Base-by-base conservation (phyloP, 2,888 invertebrate genomes). In the Melinaea menophilus region DNA sequence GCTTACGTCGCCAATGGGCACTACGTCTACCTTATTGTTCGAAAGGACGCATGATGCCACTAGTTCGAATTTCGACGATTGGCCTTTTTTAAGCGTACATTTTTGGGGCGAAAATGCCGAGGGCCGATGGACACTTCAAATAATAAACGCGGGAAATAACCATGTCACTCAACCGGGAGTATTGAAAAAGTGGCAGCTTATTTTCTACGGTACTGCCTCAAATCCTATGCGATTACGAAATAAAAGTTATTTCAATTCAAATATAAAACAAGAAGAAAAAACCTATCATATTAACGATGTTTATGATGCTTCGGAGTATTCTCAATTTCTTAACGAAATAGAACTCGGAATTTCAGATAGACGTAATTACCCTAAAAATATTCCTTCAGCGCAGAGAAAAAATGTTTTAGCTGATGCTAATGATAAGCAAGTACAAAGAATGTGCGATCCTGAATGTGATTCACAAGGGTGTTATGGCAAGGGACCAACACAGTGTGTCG, bases 21-120 rank as follows among this genome's bases (percentile, higher is more conserved):
- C 98, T 1, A 95, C 95, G 31, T 98, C 98, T 37, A 97, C 97
- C 22, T 91, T 99, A 73, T 92, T 99, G 70, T 98, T 98, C 77
- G 98, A 98, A 79, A 92, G 99, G 72, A 97, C 97, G 3, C 92
- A 97, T 68, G 98, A 98, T 85, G 95, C 96, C 64, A 94, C 96
- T 64, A 96, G 95, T 81, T 96, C 97, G 58, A 97, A 97, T 80
- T 99, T 99, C 85, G 97, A 98, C 84, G 97, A 98, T 83, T 99
- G 99, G 99, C 98, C 99, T 12, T 99, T 99, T 92, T 93, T 99
- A 75, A 97, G 98, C 79, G 98, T 99, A 22, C 99, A 99, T 84
- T 99, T 96, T 88, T 99, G 99, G 99, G 99, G 99, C 34, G 97
- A 96, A 85, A 96, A 95, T 75, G 95, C 96, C 58, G 95, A 96